These are phyloP conservation scores for Kradibia gibbosae DNA, from an alignment of 1,140 invertebrate genomes.

Conservation along the genomic window DNA sequence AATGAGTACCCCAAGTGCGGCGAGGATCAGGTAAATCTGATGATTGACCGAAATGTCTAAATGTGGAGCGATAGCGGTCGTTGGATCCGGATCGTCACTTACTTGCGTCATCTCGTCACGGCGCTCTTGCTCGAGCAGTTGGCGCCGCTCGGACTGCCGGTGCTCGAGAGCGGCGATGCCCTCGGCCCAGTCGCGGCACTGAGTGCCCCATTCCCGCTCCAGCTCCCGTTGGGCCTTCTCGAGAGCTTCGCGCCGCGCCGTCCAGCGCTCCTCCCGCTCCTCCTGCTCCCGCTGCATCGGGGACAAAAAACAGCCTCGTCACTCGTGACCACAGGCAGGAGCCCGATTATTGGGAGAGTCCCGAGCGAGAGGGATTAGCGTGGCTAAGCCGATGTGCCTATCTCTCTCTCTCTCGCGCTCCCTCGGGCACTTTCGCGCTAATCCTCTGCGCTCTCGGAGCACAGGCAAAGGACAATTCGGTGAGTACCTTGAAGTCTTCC, in stretches of 20 bases:
- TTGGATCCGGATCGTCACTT: constrained; percentile 70
- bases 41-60: constrained; percentile 68
- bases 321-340: too few relatives aligned
- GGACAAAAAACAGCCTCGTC: too few relatives aligned
- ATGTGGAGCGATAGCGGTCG: constrained; percentile 56
- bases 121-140: constrained; percentile 70
- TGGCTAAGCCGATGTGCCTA: not conserved
- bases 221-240: constrained; percentile 72
- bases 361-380: not conserved
- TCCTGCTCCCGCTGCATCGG: constrained; percentile 69
- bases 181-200: constrained; percentile 71
- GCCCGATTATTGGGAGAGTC: not conserved
- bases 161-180: constrained; percentile 68
- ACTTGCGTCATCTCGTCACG: constrained; percentile 74
- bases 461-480: not conserved
- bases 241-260: constrained; percentile 69
- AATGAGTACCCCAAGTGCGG: constrained; percentile 70
- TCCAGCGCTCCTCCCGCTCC: constrained; percentile 73
- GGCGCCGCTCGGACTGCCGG: constrained; percentile 69
- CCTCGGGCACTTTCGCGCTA: not conserved
- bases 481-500: constrained; percentile 68
- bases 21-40: constrained; percentile 70
- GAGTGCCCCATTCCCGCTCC: constrained; percentile 72
- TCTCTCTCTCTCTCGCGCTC: not conserved
- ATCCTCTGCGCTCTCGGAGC: not conserved